Evolutionary conservation across 2,888 invertebrate genomes (phyloP), one percentile per base, ranked within the genome.

Genomic region (Vanessa cardui): DNA sequence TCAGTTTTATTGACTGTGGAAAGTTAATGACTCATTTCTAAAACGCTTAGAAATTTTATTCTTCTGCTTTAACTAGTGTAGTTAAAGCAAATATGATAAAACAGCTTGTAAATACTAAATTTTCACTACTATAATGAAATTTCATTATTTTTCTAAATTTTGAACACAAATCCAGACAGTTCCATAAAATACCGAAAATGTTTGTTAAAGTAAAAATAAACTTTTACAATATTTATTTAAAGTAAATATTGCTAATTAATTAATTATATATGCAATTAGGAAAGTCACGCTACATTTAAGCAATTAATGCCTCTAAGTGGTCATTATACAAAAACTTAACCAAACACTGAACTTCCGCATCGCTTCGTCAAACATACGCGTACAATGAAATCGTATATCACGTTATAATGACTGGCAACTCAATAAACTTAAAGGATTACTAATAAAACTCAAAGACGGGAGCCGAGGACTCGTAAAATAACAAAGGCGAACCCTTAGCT

Each of bases 401-500:
- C 68, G 60, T 58, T 66, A 75, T 73, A 74, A 73, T 72, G 69
- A 72, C 69, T 66, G 59, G 72, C 72, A 71, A 66, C 46, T 60
- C 64, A 69, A 66, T 69, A 74, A 75, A 77, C 77, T 77, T 80
- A 82, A 86, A 85, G 82, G 83, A 78, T 83, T 82, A 79, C 76
- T 81, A 83, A 87, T 86, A 88, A 88, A 81, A 83, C 68, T 68
- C 64, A 66, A 76, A 77, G 72, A 76, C 79, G 74, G 81, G 71
- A 79, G 81, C 74, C 72, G 70, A 62, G 73, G 58, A 56, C 33
- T 77, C 77, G 77, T 79, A 79, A 82, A 80, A 76, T 75, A 73
- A 74, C 77, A 76, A 77, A 74, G 73, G 72, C 26, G 56, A 56
- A 56, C 68, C 72, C 73, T 71, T 64, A 64, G 71, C 74, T 81